Evolutionary conservation across 2,797 vertebrate species (phyloP), one percentile per base, ranked within the genome.

Genomic region (Micropoecilia bifurca): DNA sequence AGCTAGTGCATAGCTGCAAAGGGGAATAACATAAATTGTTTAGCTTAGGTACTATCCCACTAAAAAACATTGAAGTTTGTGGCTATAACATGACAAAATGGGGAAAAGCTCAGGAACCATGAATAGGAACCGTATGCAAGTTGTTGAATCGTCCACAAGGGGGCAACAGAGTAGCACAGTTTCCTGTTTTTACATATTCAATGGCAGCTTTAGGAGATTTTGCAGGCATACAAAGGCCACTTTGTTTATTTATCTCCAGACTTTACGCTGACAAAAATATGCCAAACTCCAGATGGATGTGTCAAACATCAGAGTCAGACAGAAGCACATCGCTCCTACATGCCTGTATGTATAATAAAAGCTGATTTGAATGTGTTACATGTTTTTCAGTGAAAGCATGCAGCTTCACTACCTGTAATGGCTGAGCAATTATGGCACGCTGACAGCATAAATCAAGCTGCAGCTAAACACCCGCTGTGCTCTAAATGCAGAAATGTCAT

Each of bases 361-460:
- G 81, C 71, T 0, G 47, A 81, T 87, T 91, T 71, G 72, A 47
- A 4, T 72, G 75, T 10, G 78, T 45, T 75, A 84, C 86, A 74
- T 76, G 80, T 81, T 88, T 88, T 87, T 88, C 88, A 88, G 82
- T 91, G 80, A 75, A 84, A 72, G 77, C 53, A 71, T 20, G 72
- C 53, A 71, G 84, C 78, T 47, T 81, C 84, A 87, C 84, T 86
- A 90, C 86, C 87, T 91, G 86, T 90, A 92, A 92, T 89, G 87
- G 91, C 87, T 86, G 77, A 92, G 86, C 46, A 76, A 92, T 92
- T 89, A 90, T 82, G 75, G 86, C 80, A 85, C 75, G 73, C 76
- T 84, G 89, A 89, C 88, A 84, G 92, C 85, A 88, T 89, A 85
- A 93, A 94, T 93, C 90, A 91, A 81, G 79, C 84, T 10, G 69